phyloP scores from a whole-genome alignment of 2,888 invertebrate species.

The Thera obeliscata region DNA sequence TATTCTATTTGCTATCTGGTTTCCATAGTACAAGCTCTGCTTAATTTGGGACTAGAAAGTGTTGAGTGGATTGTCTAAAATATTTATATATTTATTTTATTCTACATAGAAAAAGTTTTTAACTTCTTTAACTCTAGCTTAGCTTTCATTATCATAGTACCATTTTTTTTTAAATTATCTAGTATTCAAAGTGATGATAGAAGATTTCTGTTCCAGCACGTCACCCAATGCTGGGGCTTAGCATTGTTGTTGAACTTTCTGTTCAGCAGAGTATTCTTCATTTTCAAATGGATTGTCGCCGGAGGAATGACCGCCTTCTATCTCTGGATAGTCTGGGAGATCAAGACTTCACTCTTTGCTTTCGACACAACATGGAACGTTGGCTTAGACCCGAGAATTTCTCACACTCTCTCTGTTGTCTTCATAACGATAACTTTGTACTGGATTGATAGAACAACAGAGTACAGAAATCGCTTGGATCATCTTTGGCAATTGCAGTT shows the following conservation, averaged over 20 bases:
- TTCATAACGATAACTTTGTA: conserved; percentile 91
- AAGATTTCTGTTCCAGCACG: conserved; percentile 85
- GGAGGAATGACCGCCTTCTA: conserved; percentile 87
- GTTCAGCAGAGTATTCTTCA: conserved; percentile 93
- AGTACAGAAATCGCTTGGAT: conserved; percentile 94
- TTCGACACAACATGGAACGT: conserved; percentile 88
- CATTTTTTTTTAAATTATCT: not conserved
- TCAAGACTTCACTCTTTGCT: conserved; percentile 83
- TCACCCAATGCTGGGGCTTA: conserved; percentile 88
- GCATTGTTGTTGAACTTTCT: conserved; percentile 89
- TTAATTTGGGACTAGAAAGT: too few relatives aligned
- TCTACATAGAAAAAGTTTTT: too few relatives aligned
- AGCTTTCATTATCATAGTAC: too few relatives aligned
- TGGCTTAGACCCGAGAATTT: conserved; percentile 86
- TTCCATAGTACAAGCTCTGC: too few relatives aligned
- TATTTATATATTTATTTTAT: too few relatives aligned
- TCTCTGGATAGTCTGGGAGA: conserved; percentile 87
- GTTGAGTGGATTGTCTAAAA: too few relatives aligned
- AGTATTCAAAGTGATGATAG: not conserved
- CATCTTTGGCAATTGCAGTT: conserved; percentile 88
- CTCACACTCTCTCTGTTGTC: conserved; percentile 89
- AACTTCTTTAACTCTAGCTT: too few relatives aligned
- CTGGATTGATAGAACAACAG: conserved; percentile 94
- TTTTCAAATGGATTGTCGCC: conserved; percentile 91
- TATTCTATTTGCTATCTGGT: too few relatives aligned